Evolutionary conservation across 2,888 invertebrate species (phyloP), one percentile per base, ranked within the genome.

Genomic region (Melieria crassipennis): DNA sequence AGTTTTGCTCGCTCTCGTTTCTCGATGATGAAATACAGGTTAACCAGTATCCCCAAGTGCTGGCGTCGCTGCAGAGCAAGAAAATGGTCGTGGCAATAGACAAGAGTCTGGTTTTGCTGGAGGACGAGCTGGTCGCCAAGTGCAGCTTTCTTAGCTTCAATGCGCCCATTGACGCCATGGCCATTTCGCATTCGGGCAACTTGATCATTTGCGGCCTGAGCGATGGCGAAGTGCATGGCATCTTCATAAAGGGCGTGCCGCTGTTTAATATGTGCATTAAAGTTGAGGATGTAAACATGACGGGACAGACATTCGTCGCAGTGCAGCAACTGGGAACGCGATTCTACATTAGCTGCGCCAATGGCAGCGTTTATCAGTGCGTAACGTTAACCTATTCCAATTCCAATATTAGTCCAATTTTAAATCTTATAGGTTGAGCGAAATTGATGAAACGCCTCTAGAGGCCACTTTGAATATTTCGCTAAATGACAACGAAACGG

Each of bases 151-250:
- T 87, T 0, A 77, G 80, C 10, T 87, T 87, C 65, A 79, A 80
- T 61, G 76, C 83, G 0, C 71, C 79, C 5, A 85, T 87, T 47
- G 85, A 87, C 75, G 79, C 79, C 0, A 75, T 87, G 4, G 80
- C 79, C 30, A 80, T 85, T 42, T 84, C 86, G 0, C 71, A 78
- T 47, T 81, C 81, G n/a, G 87, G 85, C 6, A 83, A 85, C 67
- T 70, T 87, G 1, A 83, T 87, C 56, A 77, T 87, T 0, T 87
- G 87, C 66, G 84, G 82, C 0, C 76, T 87, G 0, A 78, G 80
- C 4, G 82, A 86, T 75, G 87, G 87, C 11, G 83, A 84, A 70
- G 81, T 87, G 5, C 83, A 86, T 77, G 87, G 86, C 1, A 80
- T 86, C 3, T 83, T 76, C 60, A 83, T 86, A 4, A 85, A 85